Percentiles rank a stretch among this genome's conserved stretches.
These are phyloP conservation scores for Sphinx pinastri DNA, from an alignment of 2,888 invertebrate genomes.

Conservation along the genomic window DNA sequence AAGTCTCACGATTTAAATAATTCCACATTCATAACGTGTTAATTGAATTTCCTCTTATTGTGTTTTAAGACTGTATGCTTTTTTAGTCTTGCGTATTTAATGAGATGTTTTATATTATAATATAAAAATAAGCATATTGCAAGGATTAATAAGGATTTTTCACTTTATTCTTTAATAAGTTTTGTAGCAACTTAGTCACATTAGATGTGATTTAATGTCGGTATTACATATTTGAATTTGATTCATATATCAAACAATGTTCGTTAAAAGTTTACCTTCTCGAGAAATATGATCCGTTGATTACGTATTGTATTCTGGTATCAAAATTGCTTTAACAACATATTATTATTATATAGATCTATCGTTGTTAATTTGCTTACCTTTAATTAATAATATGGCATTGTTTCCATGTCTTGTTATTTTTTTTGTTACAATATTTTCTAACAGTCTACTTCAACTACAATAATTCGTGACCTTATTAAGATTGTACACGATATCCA, in stretches of 20 bases:
- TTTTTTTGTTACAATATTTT: not conserved
- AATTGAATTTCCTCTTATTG: not conserved
- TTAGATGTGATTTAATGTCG: too few relatives aligned
- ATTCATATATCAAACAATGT: too few relatives aligned
- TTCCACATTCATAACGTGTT: not conserved
- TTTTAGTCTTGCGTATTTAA: not conserved
- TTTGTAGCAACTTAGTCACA: too few relatives aligned
- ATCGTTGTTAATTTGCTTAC: too few relatives aligned
- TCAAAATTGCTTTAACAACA: too few relatives aligned
- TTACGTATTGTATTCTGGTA: too few relatives aligned
- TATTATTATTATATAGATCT: too few relatives aligned
- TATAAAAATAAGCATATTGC: not conserved
- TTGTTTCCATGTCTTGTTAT: not conserved
- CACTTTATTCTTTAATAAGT: too few relatives aligned
- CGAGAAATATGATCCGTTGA: too few relatives aligned
- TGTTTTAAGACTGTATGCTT: not conserved
- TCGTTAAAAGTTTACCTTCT: too few relatives aligned
- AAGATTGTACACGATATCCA: slow-evolving; percentile 13
- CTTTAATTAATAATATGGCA: too few relatives aligned
- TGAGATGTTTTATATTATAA: not conserved
- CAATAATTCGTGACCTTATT: slow-evolving; percentile 25
- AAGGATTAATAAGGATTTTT: not conserved
- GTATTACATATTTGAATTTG: too few relatives aligned
- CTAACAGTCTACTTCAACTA: not conserved
- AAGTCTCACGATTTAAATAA: slow-evolving; percentile 19